phyloP scores from a whole-genome alignment of 1,140 invertebrate genomes.

The Dinoponera quadriceps region DNA sequence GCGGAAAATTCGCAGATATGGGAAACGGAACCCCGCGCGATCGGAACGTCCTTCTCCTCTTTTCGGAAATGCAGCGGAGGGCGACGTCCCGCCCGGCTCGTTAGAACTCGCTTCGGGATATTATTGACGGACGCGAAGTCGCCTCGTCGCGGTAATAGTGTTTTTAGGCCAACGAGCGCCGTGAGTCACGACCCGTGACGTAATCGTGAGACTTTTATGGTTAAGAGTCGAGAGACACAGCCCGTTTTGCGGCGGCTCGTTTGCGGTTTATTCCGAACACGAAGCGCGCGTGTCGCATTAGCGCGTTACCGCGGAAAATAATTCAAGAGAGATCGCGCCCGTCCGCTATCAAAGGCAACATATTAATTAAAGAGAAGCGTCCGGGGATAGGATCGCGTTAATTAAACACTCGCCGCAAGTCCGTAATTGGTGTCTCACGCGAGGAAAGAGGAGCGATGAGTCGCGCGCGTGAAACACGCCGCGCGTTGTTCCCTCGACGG shows the following conservation, averaged over 20 bases:
- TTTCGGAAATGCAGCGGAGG: not conserved
- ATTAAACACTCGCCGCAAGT: not conserved
- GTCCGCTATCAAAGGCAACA: not conserved
- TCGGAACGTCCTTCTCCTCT: too few species aligned
- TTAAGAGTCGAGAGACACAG: conserved; percentile 72
- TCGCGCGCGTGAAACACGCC: too few species aligned
- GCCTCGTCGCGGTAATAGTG: conserved; percentile 63
- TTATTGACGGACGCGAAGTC: conserved; percentile 53
- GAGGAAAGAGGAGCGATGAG: not conserved
- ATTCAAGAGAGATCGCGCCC: not conserved
- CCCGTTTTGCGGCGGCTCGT: conserved; percentile 6
- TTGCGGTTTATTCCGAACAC: conserved; percentile 48
- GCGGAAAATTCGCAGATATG: too few species aligned
- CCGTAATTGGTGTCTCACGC: not conserved
- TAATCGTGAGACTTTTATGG: conserved; percentile 79
- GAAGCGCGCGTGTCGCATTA: conserved; percentile 37
- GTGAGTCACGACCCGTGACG: conserved; percentile 80
- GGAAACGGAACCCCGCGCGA: too few species aligned
- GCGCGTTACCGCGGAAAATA: not conserved
- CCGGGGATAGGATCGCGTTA: not conserved
- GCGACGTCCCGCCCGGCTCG: not conserved
- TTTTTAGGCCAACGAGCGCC: conserved; percentile 71
- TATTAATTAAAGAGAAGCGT: not conserved
- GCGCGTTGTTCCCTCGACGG: too few species aligned
- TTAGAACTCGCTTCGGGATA: conserved; percentile 50